Percentiles rank a stretch among this genome's conserved stretches.
phyloP scores from a whole-genome alignment of 2,113 vertebrate species.

The Strigops habroptila region DNA sequence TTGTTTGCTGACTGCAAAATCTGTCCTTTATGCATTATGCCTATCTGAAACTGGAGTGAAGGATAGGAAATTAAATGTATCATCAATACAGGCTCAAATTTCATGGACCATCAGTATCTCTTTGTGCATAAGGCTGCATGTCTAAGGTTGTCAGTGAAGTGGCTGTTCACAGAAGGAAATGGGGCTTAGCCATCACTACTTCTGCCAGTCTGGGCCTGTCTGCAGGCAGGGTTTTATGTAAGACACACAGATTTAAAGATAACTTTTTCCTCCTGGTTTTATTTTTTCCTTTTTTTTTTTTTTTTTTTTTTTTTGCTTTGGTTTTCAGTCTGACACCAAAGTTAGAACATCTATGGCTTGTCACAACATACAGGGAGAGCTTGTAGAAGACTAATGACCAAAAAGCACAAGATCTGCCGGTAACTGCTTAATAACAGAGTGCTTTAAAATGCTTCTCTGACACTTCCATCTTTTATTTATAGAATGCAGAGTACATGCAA shows the following conservation, averaged over 20 bases:
- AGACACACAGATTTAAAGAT: not conserved
- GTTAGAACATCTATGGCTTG: not conserved
- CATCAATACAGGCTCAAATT: not conserved
- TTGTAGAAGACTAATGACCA: not conserved
- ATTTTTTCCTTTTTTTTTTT: not conserved
- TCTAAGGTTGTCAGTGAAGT: not conserved
- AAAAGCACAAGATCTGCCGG: constrained; percentile 4
- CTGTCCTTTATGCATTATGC: not conserved
- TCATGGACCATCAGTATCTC: not conserved
- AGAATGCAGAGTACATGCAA: not conserved
- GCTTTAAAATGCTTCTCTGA: constrained; percentile 6
- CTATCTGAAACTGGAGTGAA: not conserved
- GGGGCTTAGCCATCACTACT: not conserved
- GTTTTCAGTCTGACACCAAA: not conserved
- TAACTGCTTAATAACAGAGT: constrained; percentile 29
- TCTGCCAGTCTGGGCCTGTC: not conserved
- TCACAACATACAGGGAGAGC: not conserved
- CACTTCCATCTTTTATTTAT: constrained; percentile 37
- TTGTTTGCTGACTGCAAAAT: not conserved
- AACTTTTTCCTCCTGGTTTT: fast-evolving
- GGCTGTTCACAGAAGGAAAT: not conserved
- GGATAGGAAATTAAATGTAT: not conserved
- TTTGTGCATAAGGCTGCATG: not conserved
- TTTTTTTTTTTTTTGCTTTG: not conserved
- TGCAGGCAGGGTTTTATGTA: not conserved